These are phyloP conservation scores for Oncorhynchus clarkii DNA, from an alignment of 2,113 vertebrate genomes.

Conservation along the genomic window DNA sequence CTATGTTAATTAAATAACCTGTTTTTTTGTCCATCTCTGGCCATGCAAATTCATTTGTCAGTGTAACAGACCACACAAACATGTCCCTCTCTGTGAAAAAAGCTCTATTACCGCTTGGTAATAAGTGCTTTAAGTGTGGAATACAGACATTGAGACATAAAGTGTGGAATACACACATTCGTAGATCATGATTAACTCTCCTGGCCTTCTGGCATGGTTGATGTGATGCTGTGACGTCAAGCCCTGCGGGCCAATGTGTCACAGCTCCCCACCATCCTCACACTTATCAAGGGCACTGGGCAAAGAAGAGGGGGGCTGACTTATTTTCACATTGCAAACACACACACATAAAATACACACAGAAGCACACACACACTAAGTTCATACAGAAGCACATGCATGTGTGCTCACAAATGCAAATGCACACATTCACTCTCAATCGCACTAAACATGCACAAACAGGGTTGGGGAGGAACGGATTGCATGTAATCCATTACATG, in stretches of 20 bases:
- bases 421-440: background rate
- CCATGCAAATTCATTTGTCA: no score
- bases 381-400: background rate
- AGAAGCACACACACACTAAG: background rate
- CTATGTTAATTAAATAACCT: no score
- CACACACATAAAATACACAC: background rate
- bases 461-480: no score
- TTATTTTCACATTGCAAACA: slow-evolving; percentile 2
- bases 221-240: slow-evolving; percentile 30
- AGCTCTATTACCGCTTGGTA: no score
- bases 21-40: no score
- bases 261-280: slow-evolving; percentile 19
- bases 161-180: no score
- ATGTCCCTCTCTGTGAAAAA: no score
- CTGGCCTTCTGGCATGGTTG: slow-evolving; percentile 13
- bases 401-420: background rate
- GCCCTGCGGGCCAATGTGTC: slow-evolving; percentile 14
- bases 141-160: no score
- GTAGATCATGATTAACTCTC: background rate
- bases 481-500: no score
- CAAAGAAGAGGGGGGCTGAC: slow-evolving; percentile 11
- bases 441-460: background rate
- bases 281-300: slow-evolving; percentile 3
- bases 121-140: no score
- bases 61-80: no score